Evolutionary conservation across 2,888 invertebrate species (phyloP), one percentile per base, ranked within the genome.

Genomic region (Odontothrips loti): DNA sequence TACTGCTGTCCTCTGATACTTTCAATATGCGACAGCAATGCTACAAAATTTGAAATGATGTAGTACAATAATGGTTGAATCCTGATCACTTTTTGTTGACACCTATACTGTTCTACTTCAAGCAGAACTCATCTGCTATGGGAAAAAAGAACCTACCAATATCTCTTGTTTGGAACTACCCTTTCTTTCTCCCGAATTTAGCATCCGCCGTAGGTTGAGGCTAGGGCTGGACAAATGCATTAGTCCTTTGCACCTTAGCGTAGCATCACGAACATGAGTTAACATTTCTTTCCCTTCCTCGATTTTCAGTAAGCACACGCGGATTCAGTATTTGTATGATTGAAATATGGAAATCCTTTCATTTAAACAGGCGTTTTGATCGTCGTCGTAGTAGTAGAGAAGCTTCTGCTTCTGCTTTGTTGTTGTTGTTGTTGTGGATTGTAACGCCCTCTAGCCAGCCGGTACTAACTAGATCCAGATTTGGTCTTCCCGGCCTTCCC

Each of bases 1-100:
- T 93, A 84, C 93, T 93, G 34, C 94, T 92, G 81, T 91, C 88
- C 84, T 91, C 89, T 0, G 91, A 88, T 51, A 96, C 88, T 81
- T 92, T 92, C 51, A 96, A 88, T 63, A 91, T 87, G 83, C 89
- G 87, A 86, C 92, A 95, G 84, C 92, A 93, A 88, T 92, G 91
- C 94, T 94, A 80, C 20, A 82, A 81, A 27, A 20, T 48, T 43
- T 63, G 75, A 79, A 78, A 81, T 80, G 63, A 79, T 48, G 43
- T 79, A 43, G 17, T 78, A 27, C 0, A 0, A 80, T 23, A n/a
- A 23, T 27, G 8, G 27, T 23, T 9, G 11, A 23, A n/a, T 68
- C 8, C 1, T 1, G 27, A 9, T 1, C 12, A 10, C 9, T 27
- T 75, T 23, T 75, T 43, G 34, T n/a, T n/a, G n/a, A n/a, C n/a